A percentile compares a stretch with the other conserved stretches of the same genome.
phyloP scores from a whole-genome alignment of 2,888 invertebrate genomes.

The Cephus pygmeus region DNA sequence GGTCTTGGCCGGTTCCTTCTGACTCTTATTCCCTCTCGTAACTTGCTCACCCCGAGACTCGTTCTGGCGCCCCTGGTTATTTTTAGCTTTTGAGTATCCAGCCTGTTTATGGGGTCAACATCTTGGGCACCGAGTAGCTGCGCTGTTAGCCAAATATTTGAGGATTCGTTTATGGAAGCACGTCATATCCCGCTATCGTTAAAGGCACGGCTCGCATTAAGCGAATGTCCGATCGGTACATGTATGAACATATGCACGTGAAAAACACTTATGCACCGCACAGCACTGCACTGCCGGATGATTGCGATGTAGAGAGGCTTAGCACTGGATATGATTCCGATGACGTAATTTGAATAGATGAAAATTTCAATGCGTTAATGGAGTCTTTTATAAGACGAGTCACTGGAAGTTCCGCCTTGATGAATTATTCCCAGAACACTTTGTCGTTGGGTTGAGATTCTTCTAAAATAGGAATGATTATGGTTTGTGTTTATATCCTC shows the following conservation, averaged over 20 bases:
- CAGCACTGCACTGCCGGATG: not conserved
- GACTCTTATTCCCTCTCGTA: conserved; percentile 35
- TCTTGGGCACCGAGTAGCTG: conserved; percentile 23
- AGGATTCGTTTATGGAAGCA: conserved; percentile 8
- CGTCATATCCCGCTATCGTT: not conserved
- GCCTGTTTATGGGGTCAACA: conserved; percentile 55
- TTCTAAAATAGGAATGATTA: not conserved
- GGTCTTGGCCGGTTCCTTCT: not conserved
- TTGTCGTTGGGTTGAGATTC: not conserved
- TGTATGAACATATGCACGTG: not conserved
- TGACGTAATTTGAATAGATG: not conserved
- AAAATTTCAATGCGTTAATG: not conserved
- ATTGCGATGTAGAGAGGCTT: not conserved
- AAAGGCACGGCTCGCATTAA: not conserved
- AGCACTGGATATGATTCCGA: not conserved
- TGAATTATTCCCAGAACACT: not conserved
- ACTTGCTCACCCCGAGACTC: conserved; percentile 25
- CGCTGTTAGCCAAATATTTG: conserved; percentile 14
- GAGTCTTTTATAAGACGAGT: not conserved
- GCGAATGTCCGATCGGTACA: not conserved
- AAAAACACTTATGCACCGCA: not conserved
- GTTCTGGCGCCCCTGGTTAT: conserved; percentile 45
- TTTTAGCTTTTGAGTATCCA: conserved; percentile 45
- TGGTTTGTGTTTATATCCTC: not conserved
- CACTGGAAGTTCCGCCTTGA: not conserved